These are phyloP conservation scores for Halyomorpha halys DNA, from an alignment of 1,140 invertebrate species.

Conservation along the genomic window DNA sequence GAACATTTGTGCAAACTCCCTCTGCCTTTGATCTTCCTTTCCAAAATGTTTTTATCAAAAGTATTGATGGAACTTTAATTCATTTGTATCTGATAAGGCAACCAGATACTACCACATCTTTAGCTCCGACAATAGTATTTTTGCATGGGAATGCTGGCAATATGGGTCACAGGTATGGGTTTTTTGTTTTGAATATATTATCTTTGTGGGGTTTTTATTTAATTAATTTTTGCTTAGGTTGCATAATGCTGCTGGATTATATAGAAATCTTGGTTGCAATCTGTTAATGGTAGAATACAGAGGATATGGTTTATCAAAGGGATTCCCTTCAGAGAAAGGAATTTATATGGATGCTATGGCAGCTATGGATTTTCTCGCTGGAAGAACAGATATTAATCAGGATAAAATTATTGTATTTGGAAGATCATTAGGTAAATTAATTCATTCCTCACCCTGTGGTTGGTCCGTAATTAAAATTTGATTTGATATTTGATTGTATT, in stretches of 20 bases:
- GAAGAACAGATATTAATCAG: constrained; percentile 70
- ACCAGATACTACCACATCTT: constrained; percentile 47
- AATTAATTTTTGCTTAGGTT: constrained; percentile 42
- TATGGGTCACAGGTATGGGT: constrained; percentile 76
- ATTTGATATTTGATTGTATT: background rate
- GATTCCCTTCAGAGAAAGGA: constrained; percentile 73
- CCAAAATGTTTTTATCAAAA: constrained; percentile 68
- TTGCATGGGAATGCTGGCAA: constrained; percentile 95
- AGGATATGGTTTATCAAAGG: constrained; percentile 88
- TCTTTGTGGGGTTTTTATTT: background rate
- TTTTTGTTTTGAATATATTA: background rate
- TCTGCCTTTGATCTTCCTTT: constrained; percentile 71
- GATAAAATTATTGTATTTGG: constrained; percentile 86
- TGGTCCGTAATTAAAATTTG: background rate
- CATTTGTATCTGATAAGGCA: constrained; percentile 83
- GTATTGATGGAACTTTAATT: constrained; percentile 67
- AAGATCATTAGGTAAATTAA: constrained; percentile 63
- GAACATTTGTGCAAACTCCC: constrained; percentile 75
- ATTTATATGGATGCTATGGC: constrained; percentile 79
- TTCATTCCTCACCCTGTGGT: background rate
- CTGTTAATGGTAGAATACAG: constrained; percentile 85
- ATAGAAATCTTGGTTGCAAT: constrained; percentile 70
- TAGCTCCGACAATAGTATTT: constrained; percentile 69
- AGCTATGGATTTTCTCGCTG: constrained; percentile 71
- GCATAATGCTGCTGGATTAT: constrained; percentile 66